Evolutionary conservation across 2,888 invertebrate genomes (phyloP), one percentile per base, ranked within the genome.

Genomic region (Tetrapedia diversipes): DNA sequence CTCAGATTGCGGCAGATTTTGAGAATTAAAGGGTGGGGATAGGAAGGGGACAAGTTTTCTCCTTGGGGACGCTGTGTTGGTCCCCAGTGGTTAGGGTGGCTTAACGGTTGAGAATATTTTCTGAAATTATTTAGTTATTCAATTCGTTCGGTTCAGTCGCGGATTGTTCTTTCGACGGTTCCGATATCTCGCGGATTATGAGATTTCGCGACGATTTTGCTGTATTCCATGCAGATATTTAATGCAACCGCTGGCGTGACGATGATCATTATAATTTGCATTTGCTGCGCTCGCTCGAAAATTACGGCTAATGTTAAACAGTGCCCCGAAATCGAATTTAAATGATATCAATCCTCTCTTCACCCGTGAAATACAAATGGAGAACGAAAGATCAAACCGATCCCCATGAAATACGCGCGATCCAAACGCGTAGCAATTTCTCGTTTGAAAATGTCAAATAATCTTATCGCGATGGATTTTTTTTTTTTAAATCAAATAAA

Each of bases 181-280:
- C 11, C 1, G 14, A 14, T 19, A 39, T 27, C 39, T 41, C 63
- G 24, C 29, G 41, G 53, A 51, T 51, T 41, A 51, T n/a, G 24
- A 39, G 14, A 29, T 51, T 53, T 19, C 27, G 29, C 14, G 24
- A 11, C 29, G 24, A n/a, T n/a, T 29, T 4, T 14, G 19, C 10
- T 19, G 11, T 7, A 10, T 37, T 51, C 34, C 22, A 61, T 19
- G 19, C 22, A 7, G 22, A 24, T 27, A n/a, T 61, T 61, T 37
- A 49, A 61, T 34, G 27, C 24, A 10, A 24, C 10, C 16, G 32
- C 29, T n/a, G 1, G 24, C 32, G 22, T 43, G 45, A 10, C n/a
- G 60, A 19, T 60, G 37, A 61, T 61, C 19, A 37, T 49, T 49
- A 24, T n/a, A n/a, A 61, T 61, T 49, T 37, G 7, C 61, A 37